These are phyloP conservation scores for Noctua fimbriata DNA, from an alignment of 2,888 invertebrate species.

Conservation along the genomic window DNA sequence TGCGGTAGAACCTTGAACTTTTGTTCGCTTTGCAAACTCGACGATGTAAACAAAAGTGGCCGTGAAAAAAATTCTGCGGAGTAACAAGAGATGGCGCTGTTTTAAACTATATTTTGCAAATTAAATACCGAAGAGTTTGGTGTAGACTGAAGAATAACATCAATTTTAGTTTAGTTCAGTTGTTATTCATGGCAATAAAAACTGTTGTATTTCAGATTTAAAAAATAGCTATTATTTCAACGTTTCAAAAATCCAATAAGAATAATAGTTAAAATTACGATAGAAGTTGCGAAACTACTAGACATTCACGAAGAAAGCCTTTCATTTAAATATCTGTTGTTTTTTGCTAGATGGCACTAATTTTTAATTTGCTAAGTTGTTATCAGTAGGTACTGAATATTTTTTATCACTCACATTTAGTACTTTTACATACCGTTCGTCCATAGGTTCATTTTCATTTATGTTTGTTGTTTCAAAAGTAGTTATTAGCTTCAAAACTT, in stretches of 20 bases:
- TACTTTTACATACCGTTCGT: no score
- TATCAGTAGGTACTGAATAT: not conserved
- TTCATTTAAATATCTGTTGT: slow-evolving; percentile 4
- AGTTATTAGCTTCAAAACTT: not conserved
- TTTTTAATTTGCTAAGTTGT: not conserved
- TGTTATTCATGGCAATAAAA: not conserved
- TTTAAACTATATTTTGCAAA: not conserved
- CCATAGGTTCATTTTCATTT: not conserved
- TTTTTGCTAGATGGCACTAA: slow-evolving; percentile 40
- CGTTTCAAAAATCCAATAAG: no score
- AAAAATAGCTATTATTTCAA: fast-evolving
- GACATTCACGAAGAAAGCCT: not conserved
- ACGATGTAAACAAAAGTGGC: slow-evolving; percentile 82
- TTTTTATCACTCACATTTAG: not conserved
- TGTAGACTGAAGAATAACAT: not conserved
- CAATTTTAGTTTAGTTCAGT: not conserved
- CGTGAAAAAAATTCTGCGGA: slow-evolving; percentile 75
- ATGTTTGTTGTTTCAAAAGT: not conserved
- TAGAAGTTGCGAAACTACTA: not conserved
- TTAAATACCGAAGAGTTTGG: not conserved
- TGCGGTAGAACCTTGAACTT: slow-evolving; percentile 78
- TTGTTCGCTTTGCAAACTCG: slow-evolving; percentile 60
- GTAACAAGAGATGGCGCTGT: slow-evolving; percentile 78
- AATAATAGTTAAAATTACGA: not conserved
- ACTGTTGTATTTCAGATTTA: not conserved